phyloP scores from a whole-genome alignment of 2,113 vertebrate genomes.

The Gnathochromis pfefferi region DNA sequence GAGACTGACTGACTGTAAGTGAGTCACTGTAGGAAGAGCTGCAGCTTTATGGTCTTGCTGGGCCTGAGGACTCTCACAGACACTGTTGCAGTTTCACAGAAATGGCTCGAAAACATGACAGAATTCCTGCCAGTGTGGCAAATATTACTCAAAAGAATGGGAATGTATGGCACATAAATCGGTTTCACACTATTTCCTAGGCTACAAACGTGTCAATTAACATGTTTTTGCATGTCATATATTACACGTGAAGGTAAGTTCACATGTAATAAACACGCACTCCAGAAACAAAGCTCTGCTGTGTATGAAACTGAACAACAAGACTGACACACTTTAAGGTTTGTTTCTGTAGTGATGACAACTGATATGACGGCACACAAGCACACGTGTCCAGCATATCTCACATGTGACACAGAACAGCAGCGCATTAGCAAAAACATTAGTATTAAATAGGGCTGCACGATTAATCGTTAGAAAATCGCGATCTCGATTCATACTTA shows the following conservation, averaged over 20 bases:
- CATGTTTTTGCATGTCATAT: not conserved
- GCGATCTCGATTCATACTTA: no score
- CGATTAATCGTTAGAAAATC: no score
- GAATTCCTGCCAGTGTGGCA: not conserved
- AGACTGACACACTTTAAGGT: not conserved
- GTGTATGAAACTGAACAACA: not conserved
- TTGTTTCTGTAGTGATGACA: not conserved
- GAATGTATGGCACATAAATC: not conserved
- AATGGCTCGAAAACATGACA: not conserved
- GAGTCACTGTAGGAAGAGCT: conserved; percentile 43
- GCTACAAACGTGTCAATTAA: not conserved
- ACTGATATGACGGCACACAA: not conserved
- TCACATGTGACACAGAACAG: not conserved
- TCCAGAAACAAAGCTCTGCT: not conserved
- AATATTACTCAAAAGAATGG: not conserved
- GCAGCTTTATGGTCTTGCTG: conserved; percentile 20
- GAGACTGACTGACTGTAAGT: conserved; percentile 61
- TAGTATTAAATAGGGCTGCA: not conserved
- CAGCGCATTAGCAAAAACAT: not conserved
- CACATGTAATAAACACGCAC: not conserved
- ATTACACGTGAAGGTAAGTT: not conserved
- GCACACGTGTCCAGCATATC: not conserved
- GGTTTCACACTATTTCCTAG: not conserved
- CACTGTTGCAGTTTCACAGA: not conserved
- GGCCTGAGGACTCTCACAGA: not conserved